Evolutionary conservation across 2,113 vertebrate genomes (phyloP).

Genomic region (Butorides virescens): DNA sequence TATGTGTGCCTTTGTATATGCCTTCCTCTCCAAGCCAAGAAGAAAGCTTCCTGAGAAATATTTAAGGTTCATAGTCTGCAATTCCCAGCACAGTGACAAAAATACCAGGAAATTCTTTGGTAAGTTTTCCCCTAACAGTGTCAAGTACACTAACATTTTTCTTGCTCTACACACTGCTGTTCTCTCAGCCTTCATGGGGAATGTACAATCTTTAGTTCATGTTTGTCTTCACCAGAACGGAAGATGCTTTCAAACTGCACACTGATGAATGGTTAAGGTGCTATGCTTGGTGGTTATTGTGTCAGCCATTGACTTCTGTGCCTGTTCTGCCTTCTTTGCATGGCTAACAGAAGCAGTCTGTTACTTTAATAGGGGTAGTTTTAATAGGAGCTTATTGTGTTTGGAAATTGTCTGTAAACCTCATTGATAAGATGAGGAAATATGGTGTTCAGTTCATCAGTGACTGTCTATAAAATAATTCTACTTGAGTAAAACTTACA

Average conservation of each 20-base stretch:
- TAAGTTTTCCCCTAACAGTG: not conserved
- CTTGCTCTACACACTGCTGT: not conserved
- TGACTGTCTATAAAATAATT: not conserved
- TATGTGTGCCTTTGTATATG: not conserved
- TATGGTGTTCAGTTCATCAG: not conserved
- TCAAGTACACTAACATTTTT: not conserved
- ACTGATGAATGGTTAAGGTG: not conserved
- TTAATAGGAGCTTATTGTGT: not conserved
- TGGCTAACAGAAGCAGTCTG: not conserved
- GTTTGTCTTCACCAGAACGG: not conserved
- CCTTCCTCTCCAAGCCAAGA: not conserved
- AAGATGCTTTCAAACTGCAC: not conserved
- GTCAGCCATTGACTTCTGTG: not conserved
- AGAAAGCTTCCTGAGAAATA: not conserved
- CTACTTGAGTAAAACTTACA: not conserved
- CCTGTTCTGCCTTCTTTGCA: not conserved
- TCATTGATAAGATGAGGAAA: not conserved
- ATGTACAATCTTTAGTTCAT: not conserved
- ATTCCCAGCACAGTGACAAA: not conserved
- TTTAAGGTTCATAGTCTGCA: not conserved
- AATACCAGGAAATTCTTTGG: not conserved
- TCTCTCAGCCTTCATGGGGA: not conserved
- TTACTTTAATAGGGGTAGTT: not conserved
- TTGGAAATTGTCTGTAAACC: not conserved
- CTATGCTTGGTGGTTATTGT: not conserved